Base-by-base conservation (phyloP, 2,113 vertebrate genomes). In the Sciurus niger region DNA sequence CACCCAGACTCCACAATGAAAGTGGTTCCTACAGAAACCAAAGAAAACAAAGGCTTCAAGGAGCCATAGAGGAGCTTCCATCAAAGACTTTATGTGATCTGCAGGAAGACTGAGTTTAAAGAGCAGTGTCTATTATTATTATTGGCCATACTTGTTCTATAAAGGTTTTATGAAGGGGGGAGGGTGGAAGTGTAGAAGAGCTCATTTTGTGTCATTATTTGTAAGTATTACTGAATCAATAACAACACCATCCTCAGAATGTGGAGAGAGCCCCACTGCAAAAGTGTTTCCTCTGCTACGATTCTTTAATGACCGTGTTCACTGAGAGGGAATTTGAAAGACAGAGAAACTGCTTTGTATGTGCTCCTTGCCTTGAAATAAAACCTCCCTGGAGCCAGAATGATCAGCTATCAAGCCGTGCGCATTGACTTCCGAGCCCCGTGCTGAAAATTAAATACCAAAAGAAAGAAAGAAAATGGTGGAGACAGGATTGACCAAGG, bases 221-320 rank as follows among this genome's bases (percentile, higher is more conserved):
- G 80, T 74, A 90, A 97, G 98, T 97, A 95, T 97, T 93, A 93
- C 97, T 97, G 97, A 96, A 98, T 98, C 98, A 97, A 96, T 97
- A 97, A 65, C 34, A 97, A 73, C 48, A 58, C 91, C 65, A 73
- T 77, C 84, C 94, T 95, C 85, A 65, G 95, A 97, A 51, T 40
- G 94, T 94, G 92, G 95, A 85, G 87, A 94, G 0, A 96, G 96
- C 53, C 94, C 78, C 78, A 74, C 3, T 0, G 43, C 89, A 97
- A 67, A 85, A 93, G 72, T 97, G 92, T 94, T 97, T 90, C 91
- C 95, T 97, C 97, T 72, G 96, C 94, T 91, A 90, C 79, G 95
- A 82, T 89, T 95, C 96, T 94, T 89, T 63, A 76, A 90, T 65
- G 90, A 84, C 96, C 94, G 77, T 95, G 91, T 97, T 96, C 93